Percentiles rank a stretch among this genome's conserved stretches.
phyloP scores from a whole-genome alignment of 1,140 invertebrate species.

The Danaus plexippus region DNA sequence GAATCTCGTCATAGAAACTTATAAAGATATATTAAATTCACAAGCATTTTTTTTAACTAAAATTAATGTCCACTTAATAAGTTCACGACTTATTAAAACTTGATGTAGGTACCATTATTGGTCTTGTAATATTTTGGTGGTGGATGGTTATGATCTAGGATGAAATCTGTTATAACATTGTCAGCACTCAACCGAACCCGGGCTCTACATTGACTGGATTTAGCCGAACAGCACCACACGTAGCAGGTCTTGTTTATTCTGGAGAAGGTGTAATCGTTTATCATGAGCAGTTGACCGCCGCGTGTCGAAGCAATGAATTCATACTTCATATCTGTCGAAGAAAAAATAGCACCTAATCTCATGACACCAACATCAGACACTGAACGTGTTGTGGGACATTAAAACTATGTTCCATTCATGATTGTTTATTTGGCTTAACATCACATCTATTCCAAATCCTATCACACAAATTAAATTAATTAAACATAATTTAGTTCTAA shows the following conservation, averaged over 20 bases:
- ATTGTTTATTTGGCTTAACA: no score
- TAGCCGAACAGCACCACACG: constrained; percentile 15
- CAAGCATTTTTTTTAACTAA: no score
- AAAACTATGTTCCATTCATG: no score
- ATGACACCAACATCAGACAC: no score
- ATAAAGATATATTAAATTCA: no score
- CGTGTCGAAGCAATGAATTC: constrained; percentile 6
- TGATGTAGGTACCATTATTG: constrained; percentile 2
- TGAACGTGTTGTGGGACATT: no score
- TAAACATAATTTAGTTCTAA: no score
- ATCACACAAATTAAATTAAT: no score
- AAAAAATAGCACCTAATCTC: no score
- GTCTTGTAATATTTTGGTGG: constrained; percentile 15
- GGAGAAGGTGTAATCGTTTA: constrained; percentile 18
- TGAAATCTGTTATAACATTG: constrained; percentile 3
- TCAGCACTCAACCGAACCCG: constrained; percentile 10
- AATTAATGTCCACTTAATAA: no score
- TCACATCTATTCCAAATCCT: no score
- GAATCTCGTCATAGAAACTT: no score
- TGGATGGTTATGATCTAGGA: constrained; percentile 20
- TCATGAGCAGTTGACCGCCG: constrained; percentile 16
- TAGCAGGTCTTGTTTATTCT: constrained; percentile 10
- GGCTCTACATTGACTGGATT: constrained; percentile 17
- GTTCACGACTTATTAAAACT: not conserved
- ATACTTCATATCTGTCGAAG: not conserved